phyloP scores from a whole-genome alignment of 2,797 vertebrate species.

The Pachyuromys duprasi region DNA sequence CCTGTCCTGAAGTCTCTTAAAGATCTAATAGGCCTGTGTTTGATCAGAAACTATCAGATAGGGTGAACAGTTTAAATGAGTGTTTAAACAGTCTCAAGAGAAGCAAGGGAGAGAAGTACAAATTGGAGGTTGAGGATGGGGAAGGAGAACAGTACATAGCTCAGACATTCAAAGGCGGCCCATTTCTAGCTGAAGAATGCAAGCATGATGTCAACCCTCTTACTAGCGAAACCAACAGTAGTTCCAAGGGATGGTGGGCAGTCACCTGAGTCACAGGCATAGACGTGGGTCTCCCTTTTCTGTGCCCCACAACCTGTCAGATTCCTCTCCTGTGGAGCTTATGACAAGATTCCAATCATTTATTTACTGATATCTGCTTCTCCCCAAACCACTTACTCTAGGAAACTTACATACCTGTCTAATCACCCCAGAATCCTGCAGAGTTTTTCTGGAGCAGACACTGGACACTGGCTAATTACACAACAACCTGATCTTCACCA shows the following conservation, averaged over 20 bases:
- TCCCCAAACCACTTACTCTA: not conserved
- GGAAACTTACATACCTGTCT: not conserved
- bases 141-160: not conserved
- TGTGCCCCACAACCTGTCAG: not conserved
- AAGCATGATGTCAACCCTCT: not conserved
- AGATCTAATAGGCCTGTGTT: constrained; percentile 46
- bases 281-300: not conserved
- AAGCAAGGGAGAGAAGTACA: not conserved
- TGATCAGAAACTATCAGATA: constrained; percentile 39
- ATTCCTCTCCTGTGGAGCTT: not conserved
- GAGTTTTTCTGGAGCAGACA: not conserved
- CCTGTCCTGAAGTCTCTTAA: not conserved
- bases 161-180: not conserved
- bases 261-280: not conserved
- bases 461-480: not conserved
- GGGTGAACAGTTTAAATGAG: constrained; percentile 38
- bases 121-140: not conserved
- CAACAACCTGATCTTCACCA: not conserved
- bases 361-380: constrained; percentile 19
- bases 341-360: constrained; percentile 6
- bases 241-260: not conserved
- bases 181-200: not conserved
- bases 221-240: accelerated
- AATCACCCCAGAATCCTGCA: constrained; percentile 8
- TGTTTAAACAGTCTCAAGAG: not conserved